These are phyloP conservation scores for Centropus bengalensis DNA, from an alignment of 2,113 vertebrate genomes.

Conservation along the genomic window DNA sequence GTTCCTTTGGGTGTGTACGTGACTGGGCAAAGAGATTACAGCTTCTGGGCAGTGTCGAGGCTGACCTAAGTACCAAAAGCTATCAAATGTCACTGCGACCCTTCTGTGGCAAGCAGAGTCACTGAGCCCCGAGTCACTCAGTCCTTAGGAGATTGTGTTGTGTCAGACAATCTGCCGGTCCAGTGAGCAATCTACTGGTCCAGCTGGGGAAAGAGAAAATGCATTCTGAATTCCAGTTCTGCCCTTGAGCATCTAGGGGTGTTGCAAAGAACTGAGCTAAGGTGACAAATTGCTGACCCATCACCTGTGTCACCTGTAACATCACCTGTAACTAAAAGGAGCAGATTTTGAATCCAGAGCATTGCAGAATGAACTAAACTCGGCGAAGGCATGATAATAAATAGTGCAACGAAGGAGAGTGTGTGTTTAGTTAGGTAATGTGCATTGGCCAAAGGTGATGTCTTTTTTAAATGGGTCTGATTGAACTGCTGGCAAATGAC, in stretches of 20 bases:
- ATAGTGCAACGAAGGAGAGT: too few species aligned
- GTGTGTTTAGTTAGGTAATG: fast-evolving
- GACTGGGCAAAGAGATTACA: conserved; percentile 13
- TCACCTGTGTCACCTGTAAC: neutral
- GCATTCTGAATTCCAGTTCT: neutral
- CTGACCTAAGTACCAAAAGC: neutral
- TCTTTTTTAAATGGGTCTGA: neutral
- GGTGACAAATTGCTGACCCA: neutral
- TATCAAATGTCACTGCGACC: conserved; percentile 32
- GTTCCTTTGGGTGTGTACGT: neutral
- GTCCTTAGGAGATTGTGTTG: neutral
- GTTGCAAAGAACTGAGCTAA: neutral
- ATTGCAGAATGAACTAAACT: neutral
- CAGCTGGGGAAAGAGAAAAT: neutral
- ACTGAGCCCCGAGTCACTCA: neutral
- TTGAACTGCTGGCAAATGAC: neutral
- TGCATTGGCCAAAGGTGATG: neutral
- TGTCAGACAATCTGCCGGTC: neutral
- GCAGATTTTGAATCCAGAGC: neutral
- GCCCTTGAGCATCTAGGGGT: neutral
- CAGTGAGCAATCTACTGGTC: neutral
- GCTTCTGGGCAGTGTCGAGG: neutral
- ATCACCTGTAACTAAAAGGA: neutral
- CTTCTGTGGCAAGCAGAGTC: neutral
- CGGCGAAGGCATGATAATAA: neutral